Conservation (phyloP, 1,140 invertebrate genomes). For the Anthonomus grandis region DNA sequence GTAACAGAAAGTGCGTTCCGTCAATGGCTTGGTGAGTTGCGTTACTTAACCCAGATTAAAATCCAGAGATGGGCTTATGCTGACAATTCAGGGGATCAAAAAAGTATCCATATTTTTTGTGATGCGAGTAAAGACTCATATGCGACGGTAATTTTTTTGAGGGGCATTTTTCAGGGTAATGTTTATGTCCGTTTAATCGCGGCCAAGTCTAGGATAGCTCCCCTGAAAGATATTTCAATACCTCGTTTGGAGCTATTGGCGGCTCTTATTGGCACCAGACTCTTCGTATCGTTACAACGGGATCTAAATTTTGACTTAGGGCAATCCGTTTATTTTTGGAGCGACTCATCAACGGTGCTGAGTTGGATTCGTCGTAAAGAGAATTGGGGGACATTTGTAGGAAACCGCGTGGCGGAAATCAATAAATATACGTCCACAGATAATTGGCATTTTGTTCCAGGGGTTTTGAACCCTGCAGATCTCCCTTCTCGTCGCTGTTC, state of each 20-base stretch:
- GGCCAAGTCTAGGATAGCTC: slow-evolving; percentile 37
- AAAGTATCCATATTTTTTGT: slow-evolving; percentile 36
- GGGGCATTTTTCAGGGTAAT: slow-evolving; percentile 6
- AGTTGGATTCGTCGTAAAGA: slow-evolving; percentile 41
- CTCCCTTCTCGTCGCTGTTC: slow-evolving; percentile 46
- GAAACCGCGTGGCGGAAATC: slow-evolving; percentile 47
- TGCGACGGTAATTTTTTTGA: slow-evolving; percentile 32
- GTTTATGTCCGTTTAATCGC: slow-evolving; percentile 20
- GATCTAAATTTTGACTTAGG: slow-evolving; percentile 10
- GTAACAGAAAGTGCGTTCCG: slow-evolving; percentile 8
- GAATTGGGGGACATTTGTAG: slow-evolving; percentile 46
- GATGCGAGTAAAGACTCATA: slow-evolving; percentile 40
- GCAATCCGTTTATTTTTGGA: slow-evolving; percentile 41
- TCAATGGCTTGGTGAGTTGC: slow-evolving; percentile 21
- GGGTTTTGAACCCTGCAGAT: slow-evolving; percentile 48
- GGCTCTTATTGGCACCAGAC: slow-evolving; percentile 19
- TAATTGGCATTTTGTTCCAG: slow-evolving; percentile 46
- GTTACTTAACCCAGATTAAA: slow-evolving; percentile 11
- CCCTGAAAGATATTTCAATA: slow-evolving; percentile 35
- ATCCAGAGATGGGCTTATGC: slow-evolving; percentile 19
- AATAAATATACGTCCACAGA: slow-evolving; percentile 26
- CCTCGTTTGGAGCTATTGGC: slow-evolving; percentile 35
- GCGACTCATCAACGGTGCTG: slow-evolving; percentile 45
- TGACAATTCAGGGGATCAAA: not conserved
- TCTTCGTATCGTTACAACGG: slow-evolving; percentile 2